A percentile compares a stretch with the other conserved stretches of the same genome.
Conservation (phyloP, 2,113 vertebrate species). For the Hemichromis elongatus region DNA sequence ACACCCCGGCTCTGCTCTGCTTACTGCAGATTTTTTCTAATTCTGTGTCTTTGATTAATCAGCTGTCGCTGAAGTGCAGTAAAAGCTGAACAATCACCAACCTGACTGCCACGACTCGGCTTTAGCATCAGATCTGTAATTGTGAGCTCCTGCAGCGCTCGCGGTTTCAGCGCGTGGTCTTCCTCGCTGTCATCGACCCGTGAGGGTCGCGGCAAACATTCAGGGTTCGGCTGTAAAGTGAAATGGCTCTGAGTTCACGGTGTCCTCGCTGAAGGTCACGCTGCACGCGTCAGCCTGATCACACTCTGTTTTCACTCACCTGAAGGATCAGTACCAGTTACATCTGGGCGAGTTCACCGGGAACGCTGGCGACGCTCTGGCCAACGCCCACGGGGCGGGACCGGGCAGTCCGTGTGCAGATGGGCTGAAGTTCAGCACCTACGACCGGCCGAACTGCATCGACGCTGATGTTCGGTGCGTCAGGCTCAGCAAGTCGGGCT, state of each 20-base stretch:
- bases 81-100: not conserved
- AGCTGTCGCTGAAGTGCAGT: not conserved
- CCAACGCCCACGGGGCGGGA: not conserved
- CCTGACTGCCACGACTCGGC: not conserved
- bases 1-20: not conserved
- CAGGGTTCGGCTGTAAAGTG: not conserved
- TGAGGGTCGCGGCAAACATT: not conserved
- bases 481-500: conserved; percentile 52
- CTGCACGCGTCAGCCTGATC: not conserved
- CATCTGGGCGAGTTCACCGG: conserved; percentile 55
- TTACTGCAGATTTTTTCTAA: accelerated
- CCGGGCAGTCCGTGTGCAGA: not conserved
- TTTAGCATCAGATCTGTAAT: not conserved
- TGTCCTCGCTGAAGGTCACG: not conserved
- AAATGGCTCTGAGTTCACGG: not conserved
- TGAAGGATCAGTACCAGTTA: conserved; percentile 53
- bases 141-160: accelerated
- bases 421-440: conserved; percentile 60
- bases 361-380: conserved; percentile 41
- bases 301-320: not conserved
- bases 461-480: conserved; percentile 4
- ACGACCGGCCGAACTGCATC: conserved; percentile 8
- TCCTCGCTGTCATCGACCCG: not conserved
- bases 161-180: not conserved
- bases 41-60: not conserved